Evolutionary conservation across 2,888 invertebrate genomes (phyloP), one percentile per base, ranked within the genome.

Genomic region (Chromoteleia sp.): DNA sequence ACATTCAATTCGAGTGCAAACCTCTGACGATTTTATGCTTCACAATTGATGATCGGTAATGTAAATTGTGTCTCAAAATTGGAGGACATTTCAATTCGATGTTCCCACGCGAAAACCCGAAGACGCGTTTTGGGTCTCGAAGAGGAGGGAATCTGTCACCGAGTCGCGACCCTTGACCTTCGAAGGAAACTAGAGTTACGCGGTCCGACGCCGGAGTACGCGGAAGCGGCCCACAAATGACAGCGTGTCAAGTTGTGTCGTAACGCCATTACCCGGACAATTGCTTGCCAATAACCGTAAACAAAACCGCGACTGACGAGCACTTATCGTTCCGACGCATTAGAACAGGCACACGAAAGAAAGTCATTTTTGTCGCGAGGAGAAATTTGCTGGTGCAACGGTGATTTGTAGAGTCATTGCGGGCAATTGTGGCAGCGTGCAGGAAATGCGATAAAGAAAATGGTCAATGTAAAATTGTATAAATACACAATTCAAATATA

Each of bases 211-310:
- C 39, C 6, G 6, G 39, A 1, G n/a, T 36, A 36, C 36, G 63
- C 48, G 63, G 61, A 63, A 63, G 48, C 6, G n/a, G 45, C n/a
- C 21, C 61, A 15, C 48, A 63, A 63, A 48, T 19, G 63, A 63
- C 63, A 63, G 6, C 36, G 45, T 48, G 63, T 63, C 63, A 63
- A 67, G 39, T 65, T 19, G 30, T 19, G 43, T 45, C 19, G 30
- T 30, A 65, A 65, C 29, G 2, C 52, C 21, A 43, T 43, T 15
- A 54, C 6, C 8, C 52, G 29, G 8, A 36, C 63, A 19, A 63
- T 63, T 33, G 48, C 25, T 39, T 15, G 39, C n/a, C 39, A 67
- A 54, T 67, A 52, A 30, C 30, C 39, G 33, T 29, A 41, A 50
- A 65, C 65, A 65, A 65, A 65, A 65, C 39, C 33, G 19, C 33